Conservation (phyloP, 2,888 invertebrate species). For the Geophilus truncorum region DNA sequence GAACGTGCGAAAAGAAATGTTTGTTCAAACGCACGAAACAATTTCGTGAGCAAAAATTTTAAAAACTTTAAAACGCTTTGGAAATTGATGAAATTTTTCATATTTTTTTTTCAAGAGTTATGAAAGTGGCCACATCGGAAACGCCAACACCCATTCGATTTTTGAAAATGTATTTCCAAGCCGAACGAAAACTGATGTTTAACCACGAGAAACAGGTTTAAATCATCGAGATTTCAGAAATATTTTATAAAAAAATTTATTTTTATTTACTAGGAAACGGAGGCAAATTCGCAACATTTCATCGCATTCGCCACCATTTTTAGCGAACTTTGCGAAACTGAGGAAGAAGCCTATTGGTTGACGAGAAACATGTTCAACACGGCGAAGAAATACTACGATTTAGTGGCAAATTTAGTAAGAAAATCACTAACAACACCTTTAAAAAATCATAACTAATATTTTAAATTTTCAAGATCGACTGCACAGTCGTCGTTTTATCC, state of each 20-base stretch:
- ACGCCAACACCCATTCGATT: not conserved
- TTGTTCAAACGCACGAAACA: slow-evolving; percentile 55
- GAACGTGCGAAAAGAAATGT: slow-evolving; percentile 66
- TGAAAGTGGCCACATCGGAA: not conserved
- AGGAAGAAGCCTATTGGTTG: slow-evolving; percentile 28
- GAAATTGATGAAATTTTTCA: not conserved
- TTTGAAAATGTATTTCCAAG: not conserved
- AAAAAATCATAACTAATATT: not conserved
- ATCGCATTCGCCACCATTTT: slow-evolving; percentile 8
- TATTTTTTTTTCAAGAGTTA: not conserved
- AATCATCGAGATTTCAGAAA: not conserved
- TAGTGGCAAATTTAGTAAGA: not conserved
- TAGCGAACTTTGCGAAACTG: not conserved
- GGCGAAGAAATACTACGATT: not conserved
- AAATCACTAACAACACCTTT: no score
- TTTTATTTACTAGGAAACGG: not conserved
- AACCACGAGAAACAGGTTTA: slow-evolving; percentile 5
- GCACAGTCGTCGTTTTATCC: slow-evolving; percentile 52
- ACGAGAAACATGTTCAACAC: not conserved
- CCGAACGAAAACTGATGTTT: not conserved
- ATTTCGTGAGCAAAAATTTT: slow-evolving; percentile 10
- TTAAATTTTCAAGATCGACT: not conserved
- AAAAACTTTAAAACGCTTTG: not conserved
- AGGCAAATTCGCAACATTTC: slow-evolving; percentile 7
- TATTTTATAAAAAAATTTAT: not conserved